Base-by-base conservation (phyloP, 2,113 vertebrate species). In the Bubo bubo region DNA sequence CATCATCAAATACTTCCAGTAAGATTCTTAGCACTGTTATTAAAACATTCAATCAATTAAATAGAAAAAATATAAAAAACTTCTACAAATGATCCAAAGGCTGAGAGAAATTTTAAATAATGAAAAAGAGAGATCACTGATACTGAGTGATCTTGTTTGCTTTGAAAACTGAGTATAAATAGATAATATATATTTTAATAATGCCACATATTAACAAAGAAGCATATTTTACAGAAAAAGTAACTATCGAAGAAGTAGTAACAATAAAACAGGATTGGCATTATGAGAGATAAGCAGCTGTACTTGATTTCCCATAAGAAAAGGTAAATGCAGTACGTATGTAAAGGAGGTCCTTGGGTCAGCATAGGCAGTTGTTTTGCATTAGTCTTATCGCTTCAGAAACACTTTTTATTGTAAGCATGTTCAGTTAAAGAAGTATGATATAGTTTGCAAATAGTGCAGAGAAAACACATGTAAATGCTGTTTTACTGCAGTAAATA, bases 31-130 rank as follows among this genome's bases (percentile, higher is more conserved):
- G 12, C 55, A 35, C 17, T 79, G 27, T 77, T 79, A 63, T 67
- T 93, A 87, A 93, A 87, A 75, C 7, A 55, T n/a, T 63, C 92
- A 66, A 71, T 45, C 52, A 82, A 59, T 43, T 12, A 90, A 85
- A 80, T 8, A 84, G 55, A 55, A 64, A 92, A 93, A 59, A 45
- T 2, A n/a, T 4, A 47, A 56, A 84, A 75, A 79, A 10, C 2
- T 50, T 70, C 23, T 35, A 52, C 20, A 71, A 85, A 87, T n/a
- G 20, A 55, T 81, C 22, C 55, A 45, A 81, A 84, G 28, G 8
- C 68, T 50, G 35, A 72, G 32, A 63, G 6, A 67, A 50, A 66
- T 67, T 79, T 87, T 75, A 90, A 74, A 50, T 41, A 62, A 81
- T 47, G 27, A 79, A 90, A 79, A 88, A 68, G 18, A 81, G 12